Base-by-base conservation (phyloP, 2,888 invertebrate species). In the Tenthredo scrophulariae region DNA sequence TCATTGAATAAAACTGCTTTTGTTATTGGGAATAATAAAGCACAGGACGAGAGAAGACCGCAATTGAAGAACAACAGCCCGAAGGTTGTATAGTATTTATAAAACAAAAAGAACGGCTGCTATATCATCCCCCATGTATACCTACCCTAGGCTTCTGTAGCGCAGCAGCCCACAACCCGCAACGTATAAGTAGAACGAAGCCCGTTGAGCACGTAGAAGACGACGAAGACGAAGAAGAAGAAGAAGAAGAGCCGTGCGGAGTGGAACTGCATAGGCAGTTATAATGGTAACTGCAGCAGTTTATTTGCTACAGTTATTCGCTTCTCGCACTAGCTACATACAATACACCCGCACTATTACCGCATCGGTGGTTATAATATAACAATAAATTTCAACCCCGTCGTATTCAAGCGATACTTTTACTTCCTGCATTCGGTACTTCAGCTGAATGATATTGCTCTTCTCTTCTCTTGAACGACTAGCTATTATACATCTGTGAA, bases 1-100 rank as follows among this genome's bases (percentile, higher is more conserved):
- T 86, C 87, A 85, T 86, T 88, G 90, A 91, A 91, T 91, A 91
- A 91, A 90, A 89, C 88, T 43, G 87, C 90, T 89, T 90, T 91
- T 90, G 91, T 91, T 88, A 87, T 88, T 84, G 84, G 84, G 80
- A 80, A 79, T 86, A 87, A 91, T 90, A 89, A 90, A 88, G 90
- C 88, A 62, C 37, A 58, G 50, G 22, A 50, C 29, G 46, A 26
- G 29, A 33, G 22, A 43, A 74, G n/a, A 74, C 72, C 43, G 18
- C 65, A 37, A 10, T 33, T 37, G 18, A 62, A 62, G 26, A 62
- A 62, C 62, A 83, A 83, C 62, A 62, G 80, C 80, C 37, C 62
- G 62, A 18, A 58, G 58, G 62, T 70, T 33, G 33, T 37, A 29
- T 70, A 62, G 22, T 62, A 70, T 70, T 70, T 70, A 70, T 70